Evolutionary conservation across 2,113 vertebrate species (phyloP).

Genomic region (Meleagris gallopavo): DNA sequence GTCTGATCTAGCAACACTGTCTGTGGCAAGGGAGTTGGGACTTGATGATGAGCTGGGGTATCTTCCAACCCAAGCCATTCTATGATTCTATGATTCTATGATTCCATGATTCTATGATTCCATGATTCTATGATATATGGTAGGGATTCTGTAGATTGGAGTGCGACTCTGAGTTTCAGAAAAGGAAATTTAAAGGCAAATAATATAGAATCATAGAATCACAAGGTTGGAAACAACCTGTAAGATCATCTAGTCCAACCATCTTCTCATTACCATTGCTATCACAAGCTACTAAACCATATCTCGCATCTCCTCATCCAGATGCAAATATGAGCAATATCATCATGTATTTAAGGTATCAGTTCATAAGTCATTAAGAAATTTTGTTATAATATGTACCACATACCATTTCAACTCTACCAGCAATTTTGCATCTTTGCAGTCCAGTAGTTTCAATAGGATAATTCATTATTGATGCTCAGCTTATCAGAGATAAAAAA

Average conservation of each 20-base stretch:
- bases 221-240: no score
- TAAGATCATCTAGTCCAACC: no score
- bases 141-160: neutral
- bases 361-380: neutral
- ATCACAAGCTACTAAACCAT: no score
- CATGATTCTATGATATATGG: fast-evolving
- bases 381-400: neutral
- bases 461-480: neutral
- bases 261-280: no score
- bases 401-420: fast-evolving
- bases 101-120: no score
- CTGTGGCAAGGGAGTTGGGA: no score
- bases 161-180: neutral
- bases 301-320: no score
- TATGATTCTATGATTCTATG: no score
- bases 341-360: neutral
- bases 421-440: neutral
- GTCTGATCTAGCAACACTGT: no score
- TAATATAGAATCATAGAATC: no score
- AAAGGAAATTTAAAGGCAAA: neutral
- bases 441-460: neutral
- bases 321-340: neutral
- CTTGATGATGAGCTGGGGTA: no score
- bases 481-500: neutral
- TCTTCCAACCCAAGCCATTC: no score